phyloP scores from a whole-genome alignment of 92 coral and sea anemone genomes.

The Micromussa lordhowensis region DNA sequence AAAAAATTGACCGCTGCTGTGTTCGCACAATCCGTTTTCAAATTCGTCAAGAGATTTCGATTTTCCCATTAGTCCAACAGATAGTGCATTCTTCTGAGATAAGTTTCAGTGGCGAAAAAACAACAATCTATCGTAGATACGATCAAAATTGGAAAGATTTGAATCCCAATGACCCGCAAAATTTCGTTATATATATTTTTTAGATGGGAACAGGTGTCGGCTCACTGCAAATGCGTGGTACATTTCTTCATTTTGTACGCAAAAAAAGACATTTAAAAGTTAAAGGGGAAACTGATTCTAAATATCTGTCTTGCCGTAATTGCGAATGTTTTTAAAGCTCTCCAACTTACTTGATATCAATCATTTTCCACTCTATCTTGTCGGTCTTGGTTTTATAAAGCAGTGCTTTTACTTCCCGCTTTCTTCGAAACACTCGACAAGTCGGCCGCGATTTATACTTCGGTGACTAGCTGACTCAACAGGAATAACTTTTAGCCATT shows the following conservation, averaged over 20 bases:
- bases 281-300: neutral
- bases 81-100: neutral
- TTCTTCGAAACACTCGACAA: conserved; percentile 4
- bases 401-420: conserved; percentile 23
- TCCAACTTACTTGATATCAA: conserved; percentile 48
- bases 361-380: conserved; percentile 35
- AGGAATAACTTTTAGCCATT: neutral
- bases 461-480: neutral
- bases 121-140: conserved; percentile 20
- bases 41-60: neutral
- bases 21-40: neutral
- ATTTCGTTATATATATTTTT: conserved; percentile 1
- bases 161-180: conserved; percentile 19
- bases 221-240: neutral
- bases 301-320: conserved; percentile 2
- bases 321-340: conserved; percentile 8
- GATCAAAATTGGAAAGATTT: neutral
- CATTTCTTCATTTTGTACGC: neutral
- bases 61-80: conserved; percentile 11
- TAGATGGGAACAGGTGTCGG: neutral
- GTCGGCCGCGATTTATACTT: neutral
- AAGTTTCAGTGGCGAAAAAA: neutral
- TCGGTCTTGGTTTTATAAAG: conserved; percentile 15
- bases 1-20: neutral
- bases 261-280: neutral